Evolutionary conservation across 2,113 vertebrate genomes (phyloP), one percentile per base, ranked within the genome.

Genomic region (Aptenodytes patagonicus): DNA sequence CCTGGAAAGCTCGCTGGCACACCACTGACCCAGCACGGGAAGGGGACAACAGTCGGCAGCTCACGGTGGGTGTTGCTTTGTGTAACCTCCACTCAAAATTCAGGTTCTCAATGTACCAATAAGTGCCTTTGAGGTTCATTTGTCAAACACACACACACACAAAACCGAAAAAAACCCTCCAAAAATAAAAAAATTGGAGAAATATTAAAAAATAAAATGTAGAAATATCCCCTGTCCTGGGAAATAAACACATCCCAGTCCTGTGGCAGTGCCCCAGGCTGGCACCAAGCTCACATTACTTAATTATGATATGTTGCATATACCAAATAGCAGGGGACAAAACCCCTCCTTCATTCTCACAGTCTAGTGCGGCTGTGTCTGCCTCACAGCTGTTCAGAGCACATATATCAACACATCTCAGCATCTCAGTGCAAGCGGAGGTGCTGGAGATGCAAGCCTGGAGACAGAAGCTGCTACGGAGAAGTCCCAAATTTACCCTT

Each of bases 381-480:
- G 89, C 87, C 87, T 83, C 2, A 31, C 93, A 96, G 94, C 91
- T 95, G 85, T 88, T 95, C 89, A 71, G 87, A 64, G 55, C 81
- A 80, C 64, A 49, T 80, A 36, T 17, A 95, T 90, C 94, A 91
- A 93, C 70, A 71, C 0, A 0, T 40, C 88, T 70, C 38, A 77
- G 75, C 90, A 80, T 60, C 89, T 68, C 71, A 51, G 40, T 3
- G 2, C 34, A 78, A 52, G 62, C 8, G 3, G 93, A 70, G 81
- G 61, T 91, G 70, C 81, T 88, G 62, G 75, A 46, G 70, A 73
- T 77, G 29, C 51, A 90, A 13, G 70, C 38, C 80, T 64, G 29
- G 38, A 85, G 64, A 90, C 29, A 86, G 81, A 97, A 95, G 78
- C 89, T 70, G 46, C 1, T 2, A 25, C 1, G 4, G 13, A 17